Conservation (phyloP, 2,113 vertebrate species). For the Gobius niger region DNA sequence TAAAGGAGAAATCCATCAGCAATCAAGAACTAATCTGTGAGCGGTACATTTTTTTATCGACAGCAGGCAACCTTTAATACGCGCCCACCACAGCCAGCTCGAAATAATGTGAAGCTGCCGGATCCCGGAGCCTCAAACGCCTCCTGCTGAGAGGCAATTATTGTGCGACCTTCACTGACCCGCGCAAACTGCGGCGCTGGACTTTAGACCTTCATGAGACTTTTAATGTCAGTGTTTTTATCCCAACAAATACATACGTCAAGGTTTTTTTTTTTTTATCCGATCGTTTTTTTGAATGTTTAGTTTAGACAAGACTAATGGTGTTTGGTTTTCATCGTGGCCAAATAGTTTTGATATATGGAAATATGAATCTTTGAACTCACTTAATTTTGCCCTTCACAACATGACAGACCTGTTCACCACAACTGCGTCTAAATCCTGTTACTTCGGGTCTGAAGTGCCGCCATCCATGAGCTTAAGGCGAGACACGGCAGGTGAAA, state of each 20-base stretch:
- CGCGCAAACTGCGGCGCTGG: neutral
- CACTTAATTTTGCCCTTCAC: no score
- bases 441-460: no score
- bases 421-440: no score
- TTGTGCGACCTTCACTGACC: neutral
- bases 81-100: neutral
- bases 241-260: neutral
- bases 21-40: neutral
- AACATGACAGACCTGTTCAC: no score
- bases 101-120: neutral
- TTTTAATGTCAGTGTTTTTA: constrained; percentile 3
- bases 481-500: no score
- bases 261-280: neutral
- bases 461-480: no score
- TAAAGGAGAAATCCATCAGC: neutral
- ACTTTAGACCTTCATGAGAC: neutral
- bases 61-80: neutral
- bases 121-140: constrained; percentile 1
- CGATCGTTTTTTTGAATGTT: no score
- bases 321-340: no score
- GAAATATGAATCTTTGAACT: no score
- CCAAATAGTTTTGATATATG: no score
- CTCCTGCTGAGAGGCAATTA: neutral
- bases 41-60: neutral
- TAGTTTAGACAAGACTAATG: no score